A percentile compares a stretch with the other conserved stretches of the same genome.
Conservation (phyloP, 2,888 invertebrate genomes). For the Mythimna lalbum region DNA sequence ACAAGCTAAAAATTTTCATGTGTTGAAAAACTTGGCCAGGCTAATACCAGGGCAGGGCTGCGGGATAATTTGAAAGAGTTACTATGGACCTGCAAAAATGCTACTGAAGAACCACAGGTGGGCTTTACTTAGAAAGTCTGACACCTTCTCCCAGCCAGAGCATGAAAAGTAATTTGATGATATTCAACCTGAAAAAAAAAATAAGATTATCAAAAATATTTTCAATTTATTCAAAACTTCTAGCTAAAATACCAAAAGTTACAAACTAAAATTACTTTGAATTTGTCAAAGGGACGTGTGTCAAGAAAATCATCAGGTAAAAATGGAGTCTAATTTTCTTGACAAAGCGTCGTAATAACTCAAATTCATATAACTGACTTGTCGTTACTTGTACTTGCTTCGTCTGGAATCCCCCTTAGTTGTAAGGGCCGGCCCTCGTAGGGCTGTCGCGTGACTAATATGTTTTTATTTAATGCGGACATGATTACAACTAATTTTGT, state of each 20-base stretch:
- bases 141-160: too few species aligned
- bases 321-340: slow-evolving; percentile 28
- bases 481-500: slow-evolving; percentile 72
- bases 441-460: slow-evolving; percentile 81
- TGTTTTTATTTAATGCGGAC: slow-evolving; percentile 73
- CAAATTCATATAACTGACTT: slow-evolving; percentile 56
- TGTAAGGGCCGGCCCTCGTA: slow-evolving; percentile 63
- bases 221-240: not conserved
- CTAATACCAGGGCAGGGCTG: too few species aligned
- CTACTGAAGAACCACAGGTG: too few species aligned
- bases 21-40: too few species aligned
- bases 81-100: too few species aligned
- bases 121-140: too few species aligned
- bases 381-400: slow-evolving; percentile 40
- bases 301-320: slow-evolving; percentile 52
- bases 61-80: too few species aligned
- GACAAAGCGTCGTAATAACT: slow-evolving; percentile 54
- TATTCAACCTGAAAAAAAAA: too few species aligned
- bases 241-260: not conserved
- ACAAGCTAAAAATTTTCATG: too few species aligned
- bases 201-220: too few species aligned
- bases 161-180: too few species aligned
- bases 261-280: slow-evolving; percentile 13
- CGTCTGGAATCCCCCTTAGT: slow-evolving; percentile 53
- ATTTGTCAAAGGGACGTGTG: slow-evolving; percentile 12